Percentiles rank a stretch among this genome's conserved stretches.
Conservation (phyloP, 2,888 invertebrate genomes). For the Heliconius aoede region DNA sequence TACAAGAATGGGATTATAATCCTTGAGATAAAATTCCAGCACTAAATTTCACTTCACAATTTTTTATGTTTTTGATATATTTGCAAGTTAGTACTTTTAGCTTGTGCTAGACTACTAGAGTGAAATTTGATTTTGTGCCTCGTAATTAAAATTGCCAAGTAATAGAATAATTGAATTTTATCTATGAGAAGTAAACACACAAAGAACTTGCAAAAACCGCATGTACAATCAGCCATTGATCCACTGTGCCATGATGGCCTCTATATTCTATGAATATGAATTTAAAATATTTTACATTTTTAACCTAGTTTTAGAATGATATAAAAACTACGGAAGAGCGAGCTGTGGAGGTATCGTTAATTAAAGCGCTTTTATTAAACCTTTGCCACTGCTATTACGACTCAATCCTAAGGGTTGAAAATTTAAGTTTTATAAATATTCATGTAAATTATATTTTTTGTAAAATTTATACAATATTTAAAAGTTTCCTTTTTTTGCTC, state of each 20-base stretch:
- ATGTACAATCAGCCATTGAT: not conserved
- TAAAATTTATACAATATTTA: no score
- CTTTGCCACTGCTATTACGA: constrained; percentile 12
- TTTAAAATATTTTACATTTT: not conserved
- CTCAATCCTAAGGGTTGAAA: constrained; percentile 3
- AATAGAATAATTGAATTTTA: no score
- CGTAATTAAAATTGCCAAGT: no score
- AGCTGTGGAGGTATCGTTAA: constrained; percentile 14
- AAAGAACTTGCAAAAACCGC: not conserved
- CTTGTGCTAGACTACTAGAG: no score
- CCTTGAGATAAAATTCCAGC: no score
- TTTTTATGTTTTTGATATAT: no score
- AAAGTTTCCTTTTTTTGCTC: no score
- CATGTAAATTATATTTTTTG: not conserved
- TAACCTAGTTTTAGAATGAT: not conserved
- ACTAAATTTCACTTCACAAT: no score
- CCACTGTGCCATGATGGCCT: not conserved
- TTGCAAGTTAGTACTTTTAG: no score
- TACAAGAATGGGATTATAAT: no score
- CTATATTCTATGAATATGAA: not conserved
- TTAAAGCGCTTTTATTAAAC: constrained; percentile 17
- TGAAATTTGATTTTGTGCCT: no score
- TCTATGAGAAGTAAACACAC: no score
- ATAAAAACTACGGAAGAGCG: not conserved
- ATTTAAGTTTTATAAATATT: not conserved